Evolutionary conservation across 1,140 invertebrate genomes (phyloP), one percentile per base, ranked within the genome.

Genomic region (Drosophila ambigua): DNA sequence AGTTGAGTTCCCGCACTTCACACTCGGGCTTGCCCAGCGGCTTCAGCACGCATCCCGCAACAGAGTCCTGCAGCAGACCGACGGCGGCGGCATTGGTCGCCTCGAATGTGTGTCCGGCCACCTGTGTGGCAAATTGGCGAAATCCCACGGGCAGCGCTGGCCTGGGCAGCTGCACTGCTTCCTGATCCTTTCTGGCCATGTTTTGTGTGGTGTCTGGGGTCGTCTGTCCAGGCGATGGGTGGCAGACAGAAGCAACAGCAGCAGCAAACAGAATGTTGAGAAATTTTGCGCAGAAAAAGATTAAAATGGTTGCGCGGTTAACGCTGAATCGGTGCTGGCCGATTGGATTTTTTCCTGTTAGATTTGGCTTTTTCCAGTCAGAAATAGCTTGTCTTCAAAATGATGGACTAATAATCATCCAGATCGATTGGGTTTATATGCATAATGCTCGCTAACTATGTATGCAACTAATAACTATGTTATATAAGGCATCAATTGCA

Each of bases 1-100:
- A 96, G 13, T 93, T 92, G 1, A 96, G 93, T 92, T 97, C 96
- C 53, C 95, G 93, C 50, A 93, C 93, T n/a, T 95, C 95, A 57
- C 94, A 93, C 46, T 94, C 92, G 16, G 92, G 92, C 90, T 96
- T 96, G 9, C 94, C 92, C 8, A 96, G 92, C 1, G 96, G 95
- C 90, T 97, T 97, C 28, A 96, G 92, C 26, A 96, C 92, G 26
- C 93, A 93, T 0, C 76, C 76, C 0, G 39, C 58, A 4, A 45
- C 41, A 2, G 58, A 54, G 7, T 73, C 82, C 44, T 89, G 84
- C 5, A 89, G 61, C 26, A 89, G 73, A 2, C 84, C 84, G 24
- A 83, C 69, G 15, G 83, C 94, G 94, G 72, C 78, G 15, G 72
- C 93, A 93, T 75, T 93, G 92, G 72, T 92, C 11, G 92, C 84